A percentile compares a stretch with the other conserved stretches of the same genome.
Evolutionary conservation across 2,113 vertebrate species (phyloP).

Genomic region (Serilophus lunatus): DNA sequence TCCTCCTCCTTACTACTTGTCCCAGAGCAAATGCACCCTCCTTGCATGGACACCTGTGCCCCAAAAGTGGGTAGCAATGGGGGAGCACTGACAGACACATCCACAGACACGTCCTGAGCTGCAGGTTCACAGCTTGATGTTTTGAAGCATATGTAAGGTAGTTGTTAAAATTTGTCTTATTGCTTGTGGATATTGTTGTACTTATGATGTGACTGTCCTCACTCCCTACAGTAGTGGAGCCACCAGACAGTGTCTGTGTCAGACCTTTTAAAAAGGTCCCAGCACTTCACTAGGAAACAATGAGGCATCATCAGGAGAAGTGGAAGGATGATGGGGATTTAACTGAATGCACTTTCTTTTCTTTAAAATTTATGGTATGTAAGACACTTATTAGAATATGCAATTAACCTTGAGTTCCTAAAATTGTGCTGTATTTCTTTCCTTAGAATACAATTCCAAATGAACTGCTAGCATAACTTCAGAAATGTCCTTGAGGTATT

Average conservation of each 20-base stretch:
- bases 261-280: neutral
- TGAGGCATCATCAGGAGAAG: neutral
- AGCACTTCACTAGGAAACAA: neutral
- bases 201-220: neutral
- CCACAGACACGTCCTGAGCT: neutral
- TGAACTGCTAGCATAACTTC: slow-evolving; percentile 33
- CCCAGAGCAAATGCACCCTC: neutral
- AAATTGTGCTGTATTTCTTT: slow-evolving; percentile 49
- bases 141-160: neutral
- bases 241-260: neutral
- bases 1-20: neutral
- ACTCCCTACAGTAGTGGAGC: neutral
- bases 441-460: slow-evolving; percentile 8
- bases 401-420: slow-evolving; percentile 64
- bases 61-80: neutral
- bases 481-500: slow-evolving; percentile 53
- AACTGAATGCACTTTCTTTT: neutral
- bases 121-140: neutral
- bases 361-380: slow-evolving; percentile 21
- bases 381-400: slow-evolving; percentile 18
- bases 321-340: neutral
- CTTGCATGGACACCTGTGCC: neutral
- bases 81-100: accelerated
- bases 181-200: neutral
- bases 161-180: neutral